Conservation (phyloP, 2,113 vertebrate species). For the Eurystomus gularis region DNA sequence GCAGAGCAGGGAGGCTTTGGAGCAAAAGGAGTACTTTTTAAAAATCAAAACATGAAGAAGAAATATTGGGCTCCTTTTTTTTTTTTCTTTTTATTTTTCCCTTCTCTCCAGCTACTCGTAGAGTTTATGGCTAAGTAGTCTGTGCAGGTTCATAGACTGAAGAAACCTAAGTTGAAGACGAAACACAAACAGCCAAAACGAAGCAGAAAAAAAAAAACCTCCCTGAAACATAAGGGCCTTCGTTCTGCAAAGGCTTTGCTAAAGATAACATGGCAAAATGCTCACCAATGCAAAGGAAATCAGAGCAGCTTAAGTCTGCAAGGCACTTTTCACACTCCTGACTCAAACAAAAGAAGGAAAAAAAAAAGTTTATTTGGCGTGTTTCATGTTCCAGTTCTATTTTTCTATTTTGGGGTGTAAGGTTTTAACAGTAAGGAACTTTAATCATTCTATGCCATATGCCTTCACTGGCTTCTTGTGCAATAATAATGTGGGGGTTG, state of each 20-base stretch:
- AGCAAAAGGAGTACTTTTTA: slow-evolving; percentile 25
- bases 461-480: slow-evolving; percentile 90
- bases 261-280: slow-evolving; percentile 38
- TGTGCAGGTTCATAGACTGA: slow-evolving; percentile 87
- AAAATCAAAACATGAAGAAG: slow-evolving; percentile 20
- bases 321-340: slow-evolving; percentile 66
- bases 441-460: slow-evolving; percentile 84
- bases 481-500: slow-evolving; percentile 82
- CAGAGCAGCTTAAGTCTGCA: slow-evolving; percentile 53
- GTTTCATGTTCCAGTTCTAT: slow-evolving; percentile 85
- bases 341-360: slow-evolving; percentile 58
- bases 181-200: slow-evolving; percentile 61
- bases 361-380: slow-evolving; percentile 78
- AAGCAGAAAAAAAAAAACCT: not conserved
- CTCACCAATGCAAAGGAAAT: slow-evolving; percentile 21
- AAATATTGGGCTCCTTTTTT: not conserved
- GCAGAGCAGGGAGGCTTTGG: slow-evolving; percentile 17
- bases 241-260: slow-evolving; percentile 32
- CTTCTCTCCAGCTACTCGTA: slow-evolving; percentile 65
- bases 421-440: slow-evolving; percentile 73
- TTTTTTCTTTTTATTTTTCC: slow-evolving; percentile 11
- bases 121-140: slow-evolving; percentile 75
- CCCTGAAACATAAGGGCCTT: slow-evolving; percentile 28
- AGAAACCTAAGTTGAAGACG: slow-evolving; percentile 58
- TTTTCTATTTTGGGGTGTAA: slow-evolving; percentile 82